Conservation (phyloP, 2,797 vertebrate genomes). For the Scolopax rusticola region DNA sequence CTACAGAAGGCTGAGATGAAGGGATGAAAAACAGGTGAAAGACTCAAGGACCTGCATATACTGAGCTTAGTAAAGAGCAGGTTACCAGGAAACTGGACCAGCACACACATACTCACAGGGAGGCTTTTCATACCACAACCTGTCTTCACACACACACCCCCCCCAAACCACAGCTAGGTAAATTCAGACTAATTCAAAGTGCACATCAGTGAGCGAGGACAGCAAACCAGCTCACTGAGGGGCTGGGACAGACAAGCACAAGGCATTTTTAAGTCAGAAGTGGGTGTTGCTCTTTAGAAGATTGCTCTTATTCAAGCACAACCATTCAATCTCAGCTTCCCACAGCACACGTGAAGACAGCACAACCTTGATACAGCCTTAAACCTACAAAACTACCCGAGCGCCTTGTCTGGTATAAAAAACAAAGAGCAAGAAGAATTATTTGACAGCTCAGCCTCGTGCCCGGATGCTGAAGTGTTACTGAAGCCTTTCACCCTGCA, state of each 20-base stretch:
- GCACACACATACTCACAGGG: background rate
- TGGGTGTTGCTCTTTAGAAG: background rate
- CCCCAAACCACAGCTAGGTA: background rate
- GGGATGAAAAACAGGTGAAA: background rate
- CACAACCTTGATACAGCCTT: background rate
- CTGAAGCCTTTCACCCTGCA: slow-evolving; percentile 45
- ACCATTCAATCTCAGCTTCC: background rate
- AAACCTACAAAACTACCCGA: background rate
- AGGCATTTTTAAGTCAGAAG: background rate
- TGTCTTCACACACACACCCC: background rate
- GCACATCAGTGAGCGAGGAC: accelerated
- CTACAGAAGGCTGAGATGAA: background rate
- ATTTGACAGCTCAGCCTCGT: slow-evolving; percentile 28
- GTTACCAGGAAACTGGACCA: background rate
- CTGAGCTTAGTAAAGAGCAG: background rate
- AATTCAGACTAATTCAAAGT: background rate
- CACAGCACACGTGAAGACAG: background rate
- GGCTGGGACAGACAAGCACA: background rate
- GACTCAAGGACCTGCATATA: background rate
- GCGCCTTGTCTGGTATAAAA: background rate
- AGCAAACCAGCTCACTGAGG: background rate
- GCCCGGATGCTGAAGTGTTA: slow-evolving; percentile 15
- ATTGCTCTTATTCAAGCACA: background rate
- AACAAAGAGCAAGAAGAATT: background rate
- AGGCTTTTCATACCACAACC: background rate